A percentile compares a stretch with the other conserved stretches of the same genome.
Evolutionary conservation across 2,888 invertebrate species (phyloP).

Genomic region (Nomada lathburiana): DNA sequence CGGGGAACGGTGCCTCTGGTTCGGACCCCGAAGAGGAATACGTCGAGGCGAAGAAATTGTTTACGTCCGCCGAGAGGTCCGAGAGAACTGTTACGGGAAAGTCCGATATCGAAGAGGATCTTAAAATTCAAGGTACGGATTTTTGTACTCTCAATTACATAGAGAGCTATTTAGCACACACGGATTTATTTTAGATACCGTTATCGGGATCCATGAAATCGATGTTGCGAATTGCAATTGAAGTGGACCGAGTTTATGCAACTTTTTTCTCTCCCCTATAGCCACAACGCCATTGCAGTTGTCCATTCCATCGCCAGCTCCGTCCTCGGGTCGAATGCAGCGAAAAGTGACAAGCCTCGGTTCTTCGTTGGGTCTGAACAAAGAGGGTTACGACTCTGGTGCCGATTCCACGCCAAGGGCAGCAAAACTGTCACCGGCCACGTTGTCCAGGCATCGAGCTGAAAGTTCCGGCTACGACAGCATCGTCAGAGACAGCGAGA

Average conservation of each 20-base stretch:
- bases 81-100: conserved; percentile 83
- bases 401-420: conserved; percentile 93
- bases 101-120: conserved; percentile 83
- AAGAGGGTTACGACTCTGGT: conserved; percentile 93
- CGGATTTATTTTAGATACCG: not conserved
- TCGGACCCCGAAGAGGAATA: conserved; percentile 86
- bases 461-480: conserved; percentile 96
- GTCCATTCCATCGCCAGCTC: conserved; percentile 86
- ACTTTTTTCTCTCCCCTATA: conserved; percentile 55
- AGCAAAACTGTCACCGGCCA: conserved; percentile 92
- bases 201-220: too few species aligned
- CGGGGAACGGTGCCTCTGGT: conserved; percentile 88
- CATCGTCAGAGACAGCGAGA: conserved; percentile 94
- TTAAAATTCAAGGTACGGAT: conserved; percentile 75
- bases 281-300: conserved; percentile 77
- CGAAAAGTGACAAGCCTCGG: conserved; percentile 87
- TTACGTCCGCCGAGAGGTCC: conserved; percentile 78
- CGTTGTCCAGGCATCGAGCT: conserved; percentile 90
- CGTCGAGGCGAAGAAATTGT: conserved; percentile 84
- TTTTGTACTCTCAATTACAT: not conserved
- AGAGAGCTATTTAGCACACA: too few species aligned
- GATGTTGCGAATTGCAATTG: too few species aligned
- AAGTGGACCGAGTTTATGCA: not conserved
- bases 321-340: conserved; percentile 88
- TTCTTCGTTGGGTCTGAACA: conserved; percentile 88